Base-by-base conservation (phyloP, 2,113 vertebrate species). In the Atlantisia rogersi region DNA sequence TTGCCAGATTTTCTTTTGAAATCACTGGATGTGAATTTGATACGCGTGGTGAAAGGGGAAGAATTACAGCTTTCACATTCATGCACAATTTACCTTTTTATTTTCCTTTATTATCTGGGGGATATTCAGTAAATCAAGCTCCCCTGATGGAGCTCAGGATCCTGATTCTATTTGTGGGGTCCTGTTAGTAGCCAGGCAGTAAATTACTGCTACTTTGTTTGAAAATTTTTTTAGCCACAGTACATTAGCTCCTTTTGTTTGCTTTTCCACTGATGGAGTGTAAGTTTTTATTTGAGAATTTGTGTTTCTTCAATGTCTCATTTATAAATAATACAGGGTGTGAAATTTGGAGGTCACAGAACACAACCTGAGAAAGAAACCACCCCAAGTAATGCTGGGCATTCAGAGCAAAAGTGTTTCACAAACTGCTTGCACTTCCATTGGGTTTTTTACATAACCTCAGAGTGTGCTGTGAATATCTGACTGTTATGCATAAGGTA, bases 161-260 rank as follows among this genome's bases (percentile, higher is more conserved):
- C 94, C 96, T 95, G 95, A 94, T 94, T 97, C 96, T 75, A 93
- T 97, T 98, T 97, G 88, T 97, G 95, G 95, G 98, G 97, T 97
- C 98, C 96, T 4, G 42, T 96, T 95, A 97, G 95, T 88, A 98
- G 97, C 42, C 24, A 76, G 96, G 97, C 96, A 95, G 84, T 98
- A 98, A 98, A 98, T 98, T 98, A 97, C 97, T 88, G 88, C 89
- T 63, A 95, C 97, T 98, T 97, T 97, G 97, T 98, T 98, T 98
- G 97, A 97, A 96, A 94, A 97, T 98, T 98, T 98, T 97, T 98
- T 97, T 98, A 98, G 97, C 97, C 96, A 98, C 98, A 98, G 93
- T 97, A 98, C 98, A 98, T 98, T 98, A 98, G 97, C 97, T 97
- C 81, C 95, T 98, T 97, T 97, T 98, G 98, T 98, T 98, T 98